A percentile compares a stretch with the other conserved stretches of the same genome.
Conservation (phyloP, 1,140 invertebrate genomes). For the Zaprionus gabonicus region DNA sequence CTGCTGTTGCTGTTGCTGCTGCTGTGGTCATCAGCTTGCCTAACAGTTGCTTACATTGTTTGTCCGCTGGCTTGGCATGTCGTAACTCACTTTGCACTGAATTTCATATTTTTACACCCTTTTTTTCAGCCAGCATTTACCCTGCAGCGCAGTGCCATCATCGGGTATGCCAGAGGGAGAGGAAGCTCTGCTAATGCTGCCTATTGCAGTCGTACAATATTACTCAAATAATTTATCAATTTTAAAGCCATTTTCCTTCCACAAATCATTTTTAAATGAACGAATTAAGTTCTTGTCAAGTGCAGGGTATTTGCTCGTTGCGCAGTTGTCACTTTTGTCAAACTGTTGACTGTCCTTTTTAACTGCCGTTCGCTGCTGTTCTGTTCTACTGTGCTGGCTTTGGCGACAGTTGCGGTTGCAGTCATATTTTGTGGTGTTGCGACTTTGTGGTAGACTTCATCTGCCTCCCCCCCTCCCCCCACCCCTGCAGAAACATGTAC, state of each 20-base stretch:
- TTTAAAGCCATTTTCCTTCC: too few relatives aligned
- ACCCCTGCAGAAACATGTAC: constrained; percentile 40
- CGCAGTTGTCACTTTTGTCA: background rate
- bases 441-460: constrained; percentile 27
- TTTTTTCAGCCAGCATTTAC: background rate
- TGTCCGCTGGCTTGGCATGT: constrained; percentile 28
- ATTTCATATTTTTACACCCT: constrained; percentile 25
- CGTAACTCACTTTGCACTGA: constrained; percentile 45
- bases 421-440: constrained; percentile 69
- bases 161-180: background rate
- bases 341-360: background rate
- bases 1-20: background rate
- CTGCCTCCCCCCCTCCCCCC: background rate
- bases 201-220: too few relatives aligned
- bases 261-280: background rate
- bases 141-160: background rate
- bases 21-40: constrained; percentile 33
- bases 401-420: constrained; percentile 46
- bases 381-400: constrained; percentile 14
- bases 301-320: background rate
- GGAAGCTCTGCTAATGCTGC: background rate
- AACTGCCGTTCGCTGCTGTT: background rate
- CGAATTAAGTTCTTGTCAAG: too few relatives aligned
- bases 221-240: too few relatives aligned
- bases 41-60: constrained; percentile 49